phyloP scores from a whole-genome alignment of 2,113 vertebrate genomes.

The Megaptera novaeangliae region DNA sequence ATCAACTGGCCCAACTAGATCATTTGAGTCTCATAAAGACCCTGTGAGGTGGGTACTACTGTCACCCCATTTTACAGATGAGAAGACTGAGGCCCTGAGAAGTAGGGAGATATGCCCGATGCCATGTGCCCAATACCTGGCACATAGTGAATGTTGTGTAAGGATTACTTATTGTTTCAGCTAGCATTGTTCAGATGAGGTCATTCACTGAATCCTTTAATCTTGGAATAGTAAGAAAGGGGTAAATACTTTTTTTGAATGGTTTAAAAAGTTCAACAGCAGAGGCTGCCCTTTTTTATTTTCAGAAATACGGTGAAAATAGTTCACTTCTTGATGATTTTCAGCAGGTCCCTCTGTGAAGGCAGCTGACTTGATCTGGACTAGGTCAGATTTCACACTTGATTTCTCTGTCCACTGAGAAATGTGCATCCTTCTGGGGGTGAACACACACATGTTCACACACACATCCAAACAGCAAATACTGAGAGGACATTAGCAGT shows the following conservation, averaged over 20 bases:
- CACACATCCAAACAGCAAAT: background rate
- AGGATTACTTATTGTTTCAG: background rate
- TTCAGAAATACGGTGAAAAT: background rate
- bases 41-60: no score
- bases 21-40: no score
- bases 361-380: background rate
- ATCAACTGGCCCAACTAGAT: background rate
- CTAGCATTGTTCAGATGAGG: background rate
- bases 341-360: background rate
- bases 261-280: background rate
- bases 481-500: background rate
- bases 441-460: slow-evolving; percentile 28
- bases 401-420: slow-evolving; percentile 57
- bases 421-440: slow-evolving; percentile 62
- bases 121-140: no score
- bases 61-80: no score
- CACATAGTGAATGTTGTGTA: background rate
- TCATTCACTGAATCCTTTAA: background rate
- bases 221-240: background rate
- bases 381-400: background rate
- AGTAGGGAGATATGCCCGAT: no score
- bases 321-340: background rate
- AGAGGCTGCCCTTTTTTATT: background rate
- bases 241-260: background rate
- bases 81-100: no score